Percentiles rank a stretch among this genome's conserved stretches.
Conservation (phyloP, 2,113 vertebrate species). For the Ursus arctos region DNA sequence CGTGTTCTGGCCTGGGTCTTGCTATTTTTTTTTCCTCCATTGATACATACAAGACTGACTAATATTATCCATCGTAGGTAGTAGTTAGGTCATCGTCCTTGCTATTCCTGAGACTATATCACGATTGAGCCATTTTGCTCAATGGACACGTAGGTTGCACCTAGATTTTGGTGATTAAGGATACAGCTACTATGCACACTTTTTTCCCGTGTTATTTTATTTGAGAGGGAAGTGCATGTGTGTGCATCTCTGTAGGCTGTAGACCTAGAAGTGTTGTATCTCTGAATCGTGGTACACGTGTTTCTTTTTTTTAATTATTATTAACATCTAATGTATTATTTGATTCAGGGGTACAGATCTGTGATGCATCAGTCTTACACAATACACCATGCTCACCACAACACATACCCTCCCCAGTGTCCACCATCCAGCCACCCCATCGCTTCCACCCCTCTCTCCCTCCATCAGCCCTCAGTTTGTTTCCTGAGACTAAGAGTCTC, state of each 20-base stretch:
- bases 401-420: too few relatives aligned
- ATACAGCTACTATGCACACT: not conserved
- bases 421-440: too few relatives aligned
- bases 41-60: not conserved
- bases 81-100: not conserved
- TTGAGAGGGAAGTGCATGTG: too few relatives aligned
- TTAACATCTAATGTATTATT: too few relatives aligned
- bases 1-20: not conserved
- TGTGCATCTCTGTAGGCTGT: not conserved
- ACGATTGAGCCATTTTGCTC: not conserved
- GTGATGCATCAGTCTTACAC: too few relatives aligned
- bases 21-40: not conserved
- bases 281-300: not conserved
- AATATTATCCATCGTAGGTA: accelerated
- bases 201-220: not conserved
- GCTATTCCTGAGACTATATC: not conserved
- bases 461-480: too few relatives aligned
- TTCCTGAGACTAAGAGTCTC: too few relatives aligned
- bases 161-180: not conserved
- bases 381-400: too few relatives aligned
- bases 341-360: too few relatives aligned
- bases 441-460: too few relatives aligned
- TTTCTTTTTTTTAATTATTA: not conserved
- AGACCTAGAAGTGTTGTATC: too few relatives aligned
- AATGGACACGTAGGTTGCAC: not conserved